Evolutionary conservation across 1,140 invertebrate species (phyloP).

Genomic region (Drosophila micromelanica): DNA sequence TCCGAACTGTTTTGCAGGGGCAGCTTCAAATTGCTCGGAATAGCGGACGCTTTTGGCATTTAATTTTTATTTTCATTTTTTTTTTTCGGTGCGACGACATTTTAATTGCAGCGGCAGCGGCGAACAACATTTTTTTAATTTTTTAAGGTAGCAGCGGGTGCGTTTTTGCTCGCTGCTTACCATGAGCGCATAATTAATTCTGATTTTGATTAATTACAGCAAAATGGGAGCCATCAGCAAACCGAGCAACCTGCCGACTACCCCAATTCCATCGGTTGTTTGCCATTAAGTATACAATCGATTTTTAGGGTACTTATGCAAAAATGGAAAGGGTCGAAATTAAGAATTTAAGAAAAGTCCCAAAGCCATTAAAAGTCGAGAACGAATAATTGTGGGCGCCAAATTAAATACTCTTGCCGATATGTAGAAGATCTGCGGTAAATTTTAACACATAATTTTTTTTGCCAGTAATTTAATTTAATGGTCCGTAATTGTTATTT

Average conservation of each 20-base stretch:
- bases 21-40: slow-evolving; percentile 3
- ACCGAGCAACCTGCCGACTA: neutral
- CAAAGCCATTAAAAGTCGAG: no score
- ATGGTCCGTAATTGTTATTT: no score
- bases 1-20: neutral
- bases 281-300: slow-evolving; percentile 5
- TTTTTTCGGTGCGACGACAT: slow-evolving; percentile 10
- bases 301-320: neutral
- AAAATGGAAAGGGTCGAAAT: neutral
- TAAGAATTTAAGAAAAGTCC: no score
- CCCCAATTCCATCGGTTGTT: neutral
- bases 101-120: slow-evolving; percentile 27
- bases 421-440: no score
- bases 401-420: no score
- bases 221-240: slow-evolving; percentile 15
- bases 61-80: slow-evolving; percentile 10
- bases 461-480: no score
- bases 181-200: slow-evolving; percentile 54
- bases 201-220: slow-evolving; percentile 54
- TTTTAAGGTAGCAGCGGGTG: slow-evolving; percentile 3
- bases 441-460: no score
- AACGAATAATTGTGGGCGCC: no score
- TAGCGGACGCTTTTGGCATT: slow-evolving; percentile 13
- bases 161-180: slow-evolving; percentile 16
- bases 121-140: slow-evolving; percentile 12